phyloP scores from a whole-genome alignment of 2,888 invertebrate genomes.

The Sisyra nigra region DNA sequence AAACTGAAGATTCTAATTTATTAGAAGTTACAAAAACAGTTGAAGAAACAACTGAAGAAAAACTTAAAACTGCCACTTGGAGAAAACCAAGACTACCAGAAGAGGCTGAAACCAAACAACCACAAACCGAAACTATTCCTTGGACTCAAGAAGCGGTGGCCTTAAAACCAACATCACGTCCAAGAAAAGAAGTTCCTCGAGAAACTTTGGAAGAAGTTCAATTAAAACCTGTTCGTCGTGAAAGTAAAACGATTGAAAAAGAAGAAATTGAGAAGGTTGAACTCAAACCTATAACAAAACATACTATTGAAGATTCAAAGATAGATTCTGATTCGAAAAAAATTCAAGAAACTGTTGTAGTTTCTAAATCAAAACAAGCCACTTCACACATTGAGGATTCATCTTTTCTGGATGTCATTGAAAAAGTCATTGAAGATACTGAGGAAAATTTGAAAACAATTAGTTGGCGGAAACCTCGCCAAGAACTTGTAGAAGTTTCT shows the following conservation, averaged over 20 bases:
- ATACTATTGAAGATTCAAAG: conserved; percentile 11
- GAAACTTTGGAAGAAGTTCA: conserved; percentile 30
- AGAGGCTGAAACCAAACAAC: conserved; percentile 13
- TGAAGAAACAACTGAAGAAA: conserved; percentile 28
- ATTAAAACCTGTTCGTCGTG: conserved; percentile 37
- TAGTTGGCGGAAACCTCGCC: conserved; percentile 16
- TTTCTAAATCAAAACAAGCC: conserved; percentile 6
- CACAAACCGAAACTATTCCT: conserved; percentile 24
- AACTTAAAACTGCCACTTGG: conserved; percentile 24
- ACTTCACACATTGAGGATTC: conserved; percentile 17
- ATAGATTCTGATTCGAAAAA: conserved; percentile 1
- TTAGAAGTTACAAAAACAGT: conserved; percentile 31
- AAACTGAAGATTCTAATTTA: conserved; percentile 1
- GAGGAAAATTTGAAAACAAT: conserved; percentile 11
- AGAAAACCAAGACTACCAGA: conserved; percentile 23
- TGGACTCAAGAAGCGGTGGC: conserved; percentile 44
- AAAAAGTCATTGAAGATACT: conserved; percentile 10
- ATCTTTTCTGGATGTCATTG: conserved; percentile 14
- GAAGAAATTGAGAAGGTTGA: conserved; percentile 30
- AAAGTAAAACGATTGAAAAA: conserved; percentile 20
- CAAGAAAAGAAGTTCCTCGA: conserved; percentile 23
- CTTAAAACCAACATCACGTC: conserved; percentile 29
- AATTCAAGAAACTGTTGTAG: conserved; percentile 9
- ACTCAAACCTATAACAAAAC: conserved; percentile 34
- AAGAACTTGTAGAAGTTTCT: conserved; percentile 10